phyloP scores from a whole-genome alignment of 1,140 invertebrate genomes.

The Drosophila sp. region DNA sequence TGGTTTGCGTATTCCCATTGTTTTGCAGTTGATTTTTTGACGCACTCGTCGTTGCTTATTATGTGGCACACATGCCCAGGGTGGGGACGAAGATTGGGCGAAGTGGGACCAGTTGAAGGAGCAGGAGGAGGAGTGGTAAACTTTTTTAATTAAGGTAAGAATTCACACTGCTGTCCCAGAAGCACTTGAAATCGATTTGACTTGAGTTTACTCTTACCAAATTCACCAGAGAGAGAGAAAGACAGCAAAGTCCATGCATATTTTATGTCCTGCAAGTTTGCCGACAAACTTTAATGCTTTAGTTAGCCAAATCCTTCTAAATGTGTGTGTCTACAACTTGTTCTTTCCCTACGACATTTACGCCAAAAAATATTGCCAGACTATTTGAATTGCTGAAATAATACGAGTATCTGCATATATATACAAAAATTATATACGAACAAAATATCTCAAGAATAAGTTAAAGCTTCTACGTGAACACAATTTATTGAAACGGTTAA shows the following conservation, averaged over 20 bases:
- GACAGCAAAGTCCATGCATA: conserved; percentile 9
- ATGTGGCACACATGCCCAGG: conserved; percentile 52
- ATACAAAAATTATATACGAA: too few species aligned
- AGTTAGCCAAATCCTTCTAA: background rate
- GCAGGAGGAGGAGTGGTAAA: conserved; percentile 58
- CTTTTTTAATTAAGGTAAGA: conserved; percentile 79
- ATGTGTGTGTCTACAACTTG: background rate
- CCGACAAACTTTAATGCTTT: conserved; percentile 15
- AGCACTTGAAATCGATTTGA: conserved; percentile 20
- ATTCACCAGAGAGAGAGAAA: background rate
- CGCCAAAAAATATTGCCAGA: too few species aligned
- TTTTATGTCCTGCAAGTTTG: conserved; percentile 12
- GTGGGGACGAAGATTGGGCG: background rate
- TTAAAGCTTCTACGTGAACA: too few species aligned
- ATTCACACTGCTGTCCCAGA: conserved; percentile 51
- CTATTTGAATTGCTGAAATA: too few species aligned
- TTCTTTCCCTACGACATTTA: conserved; percentile 1
- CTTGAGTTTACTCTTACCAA: conserved; percentile 8
- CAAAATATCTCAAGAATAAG: too few species aligned
- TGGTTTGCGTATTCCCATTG: conserved; percentile 55
- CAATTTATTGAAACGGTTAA: too few species aligned
- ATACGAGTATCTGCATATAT: too few species aligned
- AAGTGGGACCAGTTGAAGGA: background rate
- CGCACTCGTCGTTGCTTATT: conserved; percentile 66
- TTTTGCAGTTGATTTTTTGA: conserved; percentile 65